Evolutionary conservation across 2,888 invertebrate genomes (phyloP), one percentile per base, ranked within the genome.

Genomic region (Allophyes oxyacanthae): DNA sequence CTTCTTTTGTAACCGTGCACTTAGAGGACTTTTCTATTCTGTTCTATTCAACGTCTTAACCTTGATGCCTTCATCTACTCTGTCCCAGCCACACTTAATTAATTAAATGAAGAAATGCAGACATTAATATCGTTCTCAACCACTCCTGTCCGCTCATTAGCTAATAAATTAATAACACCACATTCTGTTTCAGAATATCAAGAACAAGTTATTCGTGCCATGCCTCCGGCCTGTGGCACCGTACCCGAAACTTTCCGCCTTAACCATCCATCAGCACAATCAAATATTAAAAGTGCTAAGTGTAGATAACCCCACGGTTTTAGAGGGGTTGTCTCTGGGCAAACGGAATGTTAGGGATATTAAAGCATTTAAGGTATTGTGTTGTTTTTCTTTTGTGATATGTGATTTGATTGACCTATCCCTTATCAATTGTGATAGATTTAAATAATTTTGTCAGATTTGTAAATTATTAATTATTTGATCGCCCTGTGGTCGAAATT

Each of bases 211-310:
- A 1, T 86, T 69, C 57, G 81, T 90, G 0, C 88, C 92, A 2
- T 87, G 90, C 1, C 32, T 86, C 0, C 72, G 75, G 0, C 49
- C 69, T 0, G 0, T 59, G 0, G 84, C 87, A 0, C 81, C 64
- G 0, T 88, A 83, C 67, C 87, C 85, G 0, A 90, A 85, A 53
- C 25, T 86, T 2, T 94, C 93, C 0, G 58, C 81, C 0, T 71
- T 94, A 0, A 83, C 76, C 0, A 10, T 20, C 0, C 51, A 65
- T 0, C 88, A 92, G 32, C 93, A 93, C 15, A 65, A 61, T 9
- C 81, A 84, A 26, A 81, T 84, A n/a, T 62, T 93, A 0, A 88
- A 85, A 41, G 87, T 92, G 8, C 33, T 94, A 8, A 81, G 84
- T 63, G 66, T 77, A 0, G 50, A 81, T 15, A 64, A 84, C 26